Evolutionary conservation across 2,888 invertebrate species (phyloP).

Genomic region (Torymus tubicola): DNA sequence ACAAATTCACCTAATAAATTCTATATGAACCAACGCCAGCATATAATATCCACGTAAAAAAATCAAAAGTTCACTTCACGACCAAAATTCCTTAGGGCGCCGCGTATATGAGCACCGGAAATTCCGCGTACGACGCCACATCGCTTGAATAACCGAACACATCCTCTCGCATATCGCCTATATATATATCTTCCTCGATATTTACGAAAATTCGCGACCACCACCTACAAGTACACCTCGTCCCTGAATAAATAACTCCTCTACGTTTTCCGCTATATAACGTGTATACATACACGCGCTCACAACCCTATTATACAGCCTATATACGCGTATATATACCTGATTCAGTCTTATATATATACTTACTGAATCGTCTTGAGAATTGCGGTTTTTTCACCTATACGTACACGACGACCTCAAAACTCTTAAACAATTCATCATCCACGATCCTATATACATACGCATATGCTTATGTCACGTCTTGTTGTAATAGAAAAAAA

Average conservation of each 20-base stretch:
- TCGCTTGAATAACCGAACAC: constrained; percentile 12
- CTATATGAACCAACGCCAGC: no score
- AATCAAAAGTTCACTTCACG: no score
- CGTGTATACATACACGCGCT: no score
- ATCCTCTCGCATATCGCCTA: background rate
- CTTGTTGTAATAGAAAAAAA: no score
- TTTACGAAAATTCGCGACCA: constrained; percentile 8
- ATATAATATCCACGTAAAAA: no score
- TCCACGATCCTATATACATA: no score
- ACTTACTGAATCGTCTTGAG: constrained; percentile 2
- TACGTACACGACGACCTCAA: background rate
- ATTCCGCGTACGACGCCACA: background rate
- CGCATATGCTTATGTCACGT: no score
- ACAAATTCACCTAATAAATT: no score
- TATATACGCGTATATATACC: no score
- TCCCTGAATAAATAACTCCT: constrained; percentile 23
- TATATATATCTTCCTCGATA: background rate
- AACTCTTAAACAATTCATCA: no score
- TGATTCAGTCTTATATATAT: background rate
- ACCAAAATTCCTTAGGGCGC: background rate
- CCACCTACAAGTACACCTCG: background rate
- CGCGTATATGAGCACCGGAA: background rate
- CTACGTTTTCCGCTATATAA: no score
- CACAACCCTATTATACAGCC: no score
- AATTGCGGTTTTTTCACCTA: constrained; percentile 24